Base-by-base conservation (phyloP, 2,888 invertebrate genomes). In the Eristalinus sepulchralis region DNA sequence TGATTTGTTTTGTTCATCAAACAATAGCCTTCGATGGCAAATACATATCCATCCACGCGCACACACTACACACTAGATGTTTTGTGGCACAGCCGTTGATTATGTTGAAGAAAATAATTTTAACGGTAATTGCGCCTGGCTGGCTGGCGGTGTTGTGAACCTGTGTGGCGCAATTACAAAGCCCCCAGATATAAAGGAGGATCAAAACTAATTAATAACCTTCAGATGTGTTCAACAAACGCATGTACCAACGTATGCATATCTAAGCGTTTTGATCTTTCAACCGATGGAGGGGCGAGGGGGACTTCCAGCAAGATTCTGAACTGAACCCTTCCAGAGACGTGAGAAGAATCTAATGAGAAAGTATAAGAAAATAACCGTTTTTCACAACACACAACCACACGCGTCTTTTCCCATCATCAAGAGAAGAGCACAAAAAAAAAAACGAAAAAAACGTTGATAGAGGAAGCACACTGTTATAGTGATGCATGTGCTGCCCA, bases 161-260 rank as follows among this genome's bases (percentile, higher is more conserved):
- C 47, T 47, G 47, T 17, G 66, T 71, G 55, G 67, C 59, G 71
- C 72, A 70, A 62, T 72, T 27, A 67, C 20, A 39, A 11, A 60
- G 39, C 34, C 57, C 62, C 55, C 47, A 67, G 36, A 39, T 31
- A 75, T 17, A 47, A 62, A 62, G 67, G 55, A 81, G 81, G 60
- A 85, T 34, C 39, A 67, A 76, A 85, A 68, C 67, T 81, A 72
- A 81, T 85, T 85, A 85, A 85, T 77, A 77, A 81, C 70, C 76
- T 47, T 72, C 55, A 62, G 57, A 34, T 79, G 78, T 62, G 67
- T 73, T 78, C 68, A 73, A 68, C 72, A 64, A 73, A 53, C 67
- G 63, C 67, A 76, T 47, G 17, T 47, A 62, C 70, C 34, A 13
- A 34, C 31, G 33, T 60, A 33, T 60, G 31, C 20, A 59, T 55